Conservation (phyloP, 2,113 vertebrate genomes). For the Clarias magur region DNA sequence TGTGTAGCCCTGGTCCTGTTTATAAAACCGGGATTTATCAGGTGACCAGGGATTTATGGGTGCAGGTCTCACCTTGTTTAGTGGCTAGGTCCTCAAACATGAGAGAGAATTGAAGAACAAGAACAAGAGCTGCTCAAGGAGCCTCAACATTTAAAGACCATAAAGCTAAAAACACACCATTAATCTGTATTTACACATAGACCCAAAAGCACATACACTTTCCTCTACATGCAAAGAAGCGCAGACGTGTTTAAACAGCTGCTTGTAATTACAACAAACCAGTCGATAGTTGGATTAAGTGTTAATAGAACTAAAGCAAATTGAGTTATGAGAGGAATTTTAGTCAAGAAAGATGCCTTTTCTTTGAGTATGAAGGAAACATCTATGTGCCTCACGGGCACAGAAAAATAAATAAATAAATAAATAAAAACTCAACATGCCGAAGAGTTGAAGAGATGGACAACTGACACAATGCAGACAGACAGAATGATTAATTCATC, state of each 20-base stretch:
- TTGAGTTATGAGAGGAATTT: constrained; percentile 49
- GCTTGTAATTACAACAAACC: constrained; percentile 18
- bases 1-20: constrained; percentile 43
- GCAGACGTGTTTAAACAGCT: neutral
- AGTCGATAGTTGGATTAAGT: constrained; percentile 38
- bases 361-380: constrained; percentile 22
- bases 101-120: constrained; percentile 36
- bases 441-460: neutral
- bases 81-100: constrained; percentile 29
- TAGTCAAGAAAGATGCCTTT: constrained; percentile 22
- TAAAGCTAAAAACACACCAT: neutral
- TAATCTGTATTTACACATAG: neutral
- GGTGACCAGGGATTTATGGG: constrained; percentile 55
- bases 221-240: neutral
- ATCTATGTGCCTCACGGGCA: constrained; percentile 29
- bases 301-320: constrained; percentile 44
- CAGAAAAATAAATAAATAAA: neutral
- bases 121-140: constrained; percentile 28
- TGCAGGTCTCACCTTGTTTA: constrained; percentile 49
- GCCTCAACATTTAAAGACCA: neutral
- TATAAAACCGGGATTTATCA: constrained; percentile 57
- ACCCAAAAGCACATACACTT: neutral
- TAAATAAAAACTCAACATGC: neutral
- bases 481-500: neutral
- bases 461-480: neutral